Conservation (phyloP, 2,888 invertebrate species). For the Harmothoe impar region DNA sequence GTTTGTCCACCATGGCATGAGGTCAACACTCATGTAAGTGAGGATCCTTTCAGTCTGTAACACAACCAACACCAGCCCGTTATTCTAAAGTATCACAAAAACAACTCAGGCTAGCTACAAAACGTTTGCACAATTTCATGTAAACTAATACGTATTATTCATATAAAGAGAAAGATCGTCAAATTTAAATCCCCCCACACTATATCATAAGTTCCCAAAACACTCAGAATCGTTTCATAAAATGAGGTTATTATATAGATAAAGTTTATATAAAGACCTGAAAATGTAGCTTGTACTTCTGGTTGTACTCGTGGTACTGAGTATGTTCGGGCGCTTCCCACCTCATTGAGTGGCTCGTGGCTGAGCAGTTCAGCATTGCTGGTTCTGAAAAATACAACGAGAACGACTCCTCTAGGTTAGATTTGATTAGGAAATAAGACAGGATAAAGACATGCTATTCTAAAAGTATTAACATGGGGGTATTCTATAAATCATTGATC, state of each 20-base stretch:
- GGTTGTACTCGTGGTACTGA: conserved; percentile 95
- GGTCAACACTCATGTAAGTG: conserved; percentile 97
- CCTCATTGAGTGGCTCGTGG: no score
- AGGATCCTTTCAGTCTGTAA: conserved; percentile 95
- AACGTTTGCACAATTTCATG: no score
- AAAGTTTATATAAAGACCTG: conserved; percentile 88
- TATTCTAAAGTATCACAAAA: background rate
- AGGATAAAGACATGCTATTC: background rate
- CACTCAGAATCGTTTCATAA: no score
- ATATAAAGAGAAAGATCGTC: no score
- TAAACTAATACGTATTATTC: no score
- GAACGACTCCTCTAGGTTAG: background rate
- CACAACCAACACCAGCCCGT: background rate
- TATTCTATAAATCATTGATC: no score
- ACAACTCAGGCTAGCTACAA: background rate
- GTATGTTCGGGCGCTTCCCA: no score
- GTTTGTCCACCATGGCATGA: conserved; percentile 95
- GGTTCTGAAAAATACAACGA: conserved; percentile 86
- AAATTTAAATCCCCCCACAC: no score
- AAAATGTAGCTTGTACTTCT: conserved; percentile 96
- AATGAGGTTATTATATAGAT: no score
- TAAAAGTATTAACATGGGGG: no score
- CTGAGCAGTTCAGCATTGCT: conserved; percentile 97
- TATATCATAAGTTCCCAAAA: no score
- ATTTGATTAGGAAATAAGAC: background rate